phyloP scores from a whole-genome alignment of 2,888 invertebrate genomes.

The Spilosoma lubricipeda region DNA sequence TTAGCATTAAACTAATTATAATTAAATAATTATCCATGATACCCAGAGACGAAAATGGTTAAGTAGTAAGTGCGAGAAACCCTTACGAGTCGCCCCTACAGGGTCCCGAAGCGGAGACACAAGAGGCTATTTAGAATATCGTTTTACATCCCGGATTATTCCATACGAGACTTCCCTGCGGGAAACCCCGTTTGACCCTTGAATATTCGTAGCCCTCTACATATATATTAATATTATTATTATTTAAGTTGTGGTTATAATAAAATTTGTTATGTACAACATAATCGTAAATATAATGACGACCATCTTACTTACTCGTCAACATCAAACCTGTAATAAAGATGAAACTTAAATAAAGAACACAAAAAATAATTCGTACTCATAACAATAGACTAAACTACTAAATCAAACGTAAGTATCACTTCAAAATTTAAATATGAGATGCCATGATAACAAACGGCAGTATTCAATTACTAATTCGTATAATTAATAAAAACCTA shows the following conservation, averaged over 20 bases:
- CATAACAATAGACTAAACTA: background rate
- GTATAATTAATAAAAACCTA: background rate
- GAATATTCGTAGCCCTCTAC: background rate
- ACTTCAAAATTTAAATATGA: background rate
- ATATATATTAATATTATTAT: background rate
- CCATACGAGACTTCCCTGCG: too few relatives aligned
- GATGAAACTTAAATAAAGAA: background rate
- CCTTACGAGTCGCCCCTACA: background rate
- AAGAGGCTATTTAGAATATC: background rate
- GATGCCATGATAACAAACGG: background rate
- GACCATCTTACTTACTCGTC: slow-evolving; percentile 13
- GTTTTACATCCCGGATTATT: background rate
- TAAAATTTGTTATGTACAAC: background rate
- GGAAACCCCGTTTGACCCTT: background rate
- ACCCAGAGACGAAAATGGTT: too few relatives aligned
- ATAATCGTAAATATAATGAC: background rate
- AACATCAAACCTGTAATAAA: slow-evolving; percentile 18
- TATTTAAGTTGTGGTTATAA: background rate
- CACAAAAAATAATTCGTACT: background rate
- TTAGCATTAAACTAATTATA: too few relatives aligned
- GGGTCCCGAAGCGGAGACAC: background rate
- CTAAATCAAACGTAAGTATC: background rate
- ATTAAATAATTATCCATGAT: too few relatives aligned
- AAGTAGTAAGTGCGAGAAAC: background rate
- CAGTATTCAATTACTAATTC: background rate